Evolutionary conservation across 2,113 vertebrate genomes (phyloP), one percentile per base, ranked within the genome.

Genomic region (Pedionomus torquatus): DNA sequence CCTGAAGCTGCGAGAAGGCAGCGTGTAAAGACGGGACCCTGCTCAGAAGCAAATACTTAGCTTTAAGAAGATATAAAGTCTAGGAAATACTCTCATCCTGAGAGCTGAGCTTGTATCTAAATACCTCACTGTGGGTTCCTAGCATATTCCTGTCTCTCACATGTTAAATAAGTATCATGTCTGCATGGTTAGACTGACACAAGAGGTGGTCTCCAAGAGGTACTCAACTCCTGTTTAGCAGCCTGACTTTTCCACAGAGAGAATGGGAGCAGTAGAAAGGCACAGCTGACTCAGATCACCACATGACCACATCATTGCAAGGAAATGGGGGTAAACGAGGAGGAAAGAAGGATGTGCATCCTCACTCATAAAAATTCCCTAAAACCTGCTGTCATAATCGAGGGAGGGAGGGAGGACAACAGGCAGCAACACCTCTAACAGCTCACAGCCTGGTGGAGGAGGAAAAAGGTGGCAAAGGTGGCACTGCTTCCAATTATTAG

Each of bases 131-230:
- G 51, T 17, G 12, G 13, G 6, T 43, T 57, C 23, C 60, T 33
- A 79, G 41, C 13, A 95, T 87, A 85, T 43, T 71, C 54, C 10
- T 61, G 10, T 41, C n/a, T 43, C 28, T 70, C 2, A 0, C 21
- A 11, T 41, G 4, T 39, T 68, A 41, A 30, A 3, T 35, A 93
- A 85, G 41, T 33, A 46, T n/a, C 39, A 65, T 13, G 23, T 44
- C 58, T 26, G 43, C 0, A 0, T 49, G 18, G 66, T 54, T 57
- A 87, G 69, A 72, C 5, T 63, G 46, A 78, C n/a, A 7, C 46
- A 89, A 61, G 46, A 58, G 25, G 9, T 44, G 23, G 37, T 54
- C 69, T 54, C 5, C 28, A 68, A 72, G 65, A 74, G 41, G 26
- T 26, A 69, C 5, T 4, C 31, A 78, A 6, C 5, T 65, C 74